These are phyloP conservation scores for Rhodeus uyekii DNA, from an alignment of 2,797 vertebrate species.

Conservation along the genomic window DNA sequence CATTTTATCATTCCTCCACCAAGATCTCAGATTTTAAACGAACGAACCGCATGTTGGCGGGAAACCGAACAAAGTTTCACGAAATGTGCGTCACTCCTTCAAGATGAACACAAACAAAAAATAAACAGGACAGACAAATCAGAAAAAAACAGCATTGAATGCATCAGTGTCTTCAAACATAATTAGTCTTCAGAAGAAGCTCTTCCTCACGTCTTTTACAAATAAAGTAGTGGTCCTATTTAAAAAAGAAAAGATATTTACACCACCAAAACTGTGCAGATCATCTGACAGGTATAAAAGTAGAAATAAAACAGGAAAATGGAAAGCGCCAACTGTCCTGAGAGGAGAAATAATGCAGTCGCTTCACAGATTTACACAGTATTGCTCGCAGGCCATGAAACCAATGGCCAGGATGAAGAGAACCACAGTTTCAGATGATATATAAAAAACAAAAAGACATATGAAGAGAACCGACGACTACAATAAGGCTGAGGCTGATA, in stretches of 20 bases:
- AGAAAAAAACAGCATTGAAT: constrained; percentile 67
- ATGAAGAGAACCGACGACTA: constrained; percentile 46
- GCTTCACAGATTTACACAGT: constrained; percentile 71
- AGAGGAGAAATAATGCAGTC: constrained; percentile 67
- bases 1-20: not conserved
- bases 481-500: constrained; percentile 22
- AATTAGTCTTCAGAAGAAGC: constrained; percentile 49
- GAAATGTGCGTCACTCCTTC: constrained; percentile 65
- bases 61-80: not conserved
- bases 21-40: not conserved
- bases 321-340: constrained; percentile 67
- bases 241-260: constrained; percentile 51
- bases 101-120: constrained; percentile 51
- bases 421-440: constrained; percentile 58
- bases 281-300: constrained; percentile 51
- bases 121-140: constrained; percentile 26
- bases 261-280: constrained; percentile 46
- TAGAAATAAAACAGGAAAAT: constrained; percentile 46
- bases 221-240: constrained; percentile 60
- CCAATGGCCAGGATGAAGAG: constrained; percentile 4
- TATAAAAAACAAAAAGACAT: constrained; percentile 45
- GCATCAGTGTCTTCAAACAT: constrained; percentile 76
- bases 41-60: not conserved
- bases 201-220: constrained; percentile 36
- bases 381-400: constrained; percentile 51